A percentile compares a stretch with the other conserved stretches of the same genome.
These are phyloP conservation scores for Cylindroiulus punctatus DNA, from an alignment of 2,888 invertebrate species.

Conservation along the genomic window DNA sequence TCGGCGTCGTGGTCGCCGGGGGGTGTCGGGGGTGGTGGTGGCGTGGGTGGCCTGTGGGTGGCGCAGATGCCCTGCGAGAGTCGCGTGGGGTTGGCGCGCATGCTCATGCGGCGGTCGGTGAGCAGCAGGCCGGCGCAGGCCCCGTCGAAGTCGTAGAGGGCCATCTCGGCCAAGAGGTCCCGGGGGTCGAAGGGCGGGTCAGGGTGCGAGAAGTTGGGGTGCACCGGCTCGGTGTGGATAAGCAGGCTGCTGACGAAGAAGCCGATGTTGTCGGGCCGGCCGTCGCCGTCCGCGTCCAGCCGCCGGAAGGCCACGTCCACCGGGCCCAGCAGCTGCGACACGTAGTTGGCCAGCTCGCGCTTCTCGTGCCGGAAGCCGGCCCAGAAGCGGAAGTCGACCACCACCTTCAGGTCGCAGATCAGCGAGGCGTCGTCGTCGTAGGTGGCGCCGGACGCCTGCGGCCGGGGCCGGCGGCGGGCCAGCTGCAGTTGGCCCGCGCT, in stretches of 20 bases:
- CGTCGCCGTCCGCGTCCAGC: slow-evolving; percentile 9
- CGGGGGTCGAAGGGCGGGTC: background rate
- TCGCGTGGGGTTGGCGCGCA: background rate
- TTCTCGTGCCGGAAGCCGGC: background rate
- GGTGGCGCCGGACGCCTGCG: background rate
- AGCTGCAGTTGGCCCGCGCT: background rate
- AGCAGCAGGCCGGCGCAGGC: slow-evolving; percentile 2
- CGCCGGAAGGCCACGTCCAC: slow-evolving; percentile 1
- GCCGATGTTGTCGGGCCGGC: slow-evolving; percentile 16
- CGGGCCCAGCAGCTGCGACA: background rate
- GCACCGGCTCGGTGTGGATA: background rate
- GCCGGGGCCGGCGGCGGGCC: background rate
- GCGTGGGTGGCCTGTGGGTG: background rate
- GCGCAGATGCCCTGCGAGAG: background rate
- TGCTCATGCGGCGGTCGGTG: background rate
- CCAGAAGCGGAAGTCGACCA: background rate
- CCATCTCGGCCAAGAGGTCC: background rate
- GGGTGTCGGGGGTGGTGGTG: background rate
- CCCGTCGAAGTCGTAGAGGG: background rate
- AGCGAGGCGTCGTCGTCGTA: background rate
- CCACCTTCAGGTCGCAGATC: slow-evolving; percentile 13
- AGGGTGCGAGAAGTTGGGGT: background rate
- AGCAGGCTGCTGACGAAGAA: background rate
- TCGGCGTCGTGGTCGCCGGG: background rate
- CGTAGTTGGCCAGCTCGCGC: background rate